Base-by-base conservation (phyloP, 2,797 vertebrate species). In the Hylomyscus alleni region DNA sequence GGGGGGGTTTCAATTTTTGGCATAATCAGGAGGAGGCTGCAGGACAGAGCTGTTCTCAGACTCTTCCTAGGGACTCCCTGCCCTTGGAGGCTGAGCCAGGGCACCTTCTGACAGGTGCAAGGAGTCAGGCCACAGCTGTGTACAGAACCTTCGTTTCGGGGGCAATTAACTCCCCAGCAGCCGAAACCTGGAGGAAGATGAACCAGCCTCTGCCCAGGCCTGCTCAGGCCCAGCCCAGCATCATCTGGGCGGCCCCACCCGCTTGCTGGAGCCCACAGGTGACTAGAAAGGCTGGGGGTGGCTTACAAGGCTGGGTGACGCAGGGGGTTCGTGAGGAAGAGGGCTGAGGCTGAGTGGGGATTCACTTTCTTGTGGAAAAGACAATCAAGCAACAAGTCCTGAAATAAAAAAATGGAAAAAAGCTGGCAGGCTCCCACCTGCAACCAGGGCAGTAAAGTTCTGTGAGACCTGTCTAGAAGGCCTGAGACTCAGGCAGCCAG, bases 91-190 rank as follows among this genome's bases (percentile, higher is more conserved):
- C 58, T 0, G n/a, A 69, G 80, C 75, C 10, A 26, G 31, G n/a
- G 34, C 47, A 4, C 50, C 82, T 14, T 40, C 62, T 6, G 50
- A 20, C 86, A 95, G 95, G 91, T 82, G n/a, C 94, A 31, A 69
- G 22, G 47, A 67, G 76, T 31, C 62, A 2, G 73, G 89, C 77
- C 44, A 13, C 12, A 29, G 73, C 77, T 0, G 4, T 6, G 52
- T 2, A 0, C 0, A 9, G 83, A 34, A 9, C 34, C 88, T 50
- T 69, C 1, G 22, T 88, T 86, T 83, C 94, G 50, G 94, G 67
- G 67, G 87, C 83, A 93, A n/a, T 92, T 54, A 94, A 95, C 80
- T 52, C 86, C 91, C 24, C 83, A 1, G 13, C 80, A 15, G 89
- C 60, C 17, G 47, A 77, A 90, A 84, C 90, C 54, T 4, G 52